These are phyloP conservation scores for Orientallactaga bullata DNA, from an alignment of 2,113 vertebrate genomes.

Conservation along the genomic window DNA sequence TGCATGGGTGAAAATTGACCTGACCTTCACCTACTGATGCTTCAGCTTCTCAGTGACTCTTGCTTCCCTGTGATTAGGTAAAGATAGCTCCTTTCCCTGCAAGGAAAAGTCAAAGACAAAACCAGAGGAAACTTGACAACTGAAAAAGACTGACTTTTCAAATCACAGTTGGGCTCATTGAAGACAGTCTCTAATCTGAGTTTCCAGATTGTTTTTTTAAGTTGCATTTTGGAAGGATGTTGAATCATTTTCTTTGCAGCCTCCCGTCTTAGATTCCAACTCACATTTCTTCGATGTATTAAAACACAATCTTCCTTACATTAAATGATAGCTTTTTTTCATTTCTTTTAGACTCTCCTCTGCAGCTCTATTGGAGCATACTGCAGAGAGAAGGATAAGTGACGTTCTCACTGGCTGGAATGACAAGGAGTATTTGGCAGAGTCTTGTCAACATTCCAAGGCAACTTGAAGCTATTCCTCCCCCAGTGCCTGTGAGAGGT, in stretches of 20 bases:
- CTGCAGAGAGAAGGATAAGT: conserved; percentile 82
- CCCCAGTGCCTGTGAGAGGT: conserved; percentile 47
- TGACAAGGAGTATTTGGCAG: conserved; percentile 75
- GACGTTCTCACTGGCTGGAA: conserved; percentile 83
- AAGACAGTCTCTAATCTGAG: conserved; percentile 90
- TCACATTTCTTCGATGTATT: conserved; percentile 86
- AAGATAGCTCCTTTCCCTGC: conserved; percentile 89
- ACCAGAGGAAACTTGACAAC: conserved; percentile 85
- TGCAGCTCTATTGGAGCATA: conserved; percentile 85
- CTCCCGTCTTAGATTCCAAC: conserved; percentile 83
- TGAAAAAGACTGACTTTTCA: conserved; percentile 91
- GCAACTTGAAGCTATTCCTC: conserved; percentile 72
- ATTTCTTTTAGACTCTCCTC: conserved; percentile 83
- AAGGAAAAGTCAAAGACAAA: conserved; percentile 91
- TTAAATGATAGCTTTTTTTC: conserved; percentile 84
- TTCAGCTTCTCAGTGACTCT: conserved; percentile 87
- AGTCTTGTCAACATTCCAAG: conserved; percentile 78
- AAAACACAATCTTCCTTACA: conserved; percentile 75
- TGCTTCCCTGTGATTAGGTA: conserved; percentile 90
- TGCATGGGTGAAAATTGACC: conserved; percentile 90
- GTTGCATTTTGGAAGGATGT: conserved; percentile 87
- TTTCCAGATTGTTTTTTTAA: no score
- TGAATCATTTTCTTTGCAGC: conserved; percentile 85
- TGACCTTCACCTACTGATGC: conserved; percentile 90
- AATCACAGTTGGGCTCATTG: conserved; percentile 90